A percentile compares a stretch with the other conserved stretches of the same genome.
phyloP scores from a whole-genome alignment of 2,113 vertebrate genomes.

The Corythornis cristatus region DNA sequence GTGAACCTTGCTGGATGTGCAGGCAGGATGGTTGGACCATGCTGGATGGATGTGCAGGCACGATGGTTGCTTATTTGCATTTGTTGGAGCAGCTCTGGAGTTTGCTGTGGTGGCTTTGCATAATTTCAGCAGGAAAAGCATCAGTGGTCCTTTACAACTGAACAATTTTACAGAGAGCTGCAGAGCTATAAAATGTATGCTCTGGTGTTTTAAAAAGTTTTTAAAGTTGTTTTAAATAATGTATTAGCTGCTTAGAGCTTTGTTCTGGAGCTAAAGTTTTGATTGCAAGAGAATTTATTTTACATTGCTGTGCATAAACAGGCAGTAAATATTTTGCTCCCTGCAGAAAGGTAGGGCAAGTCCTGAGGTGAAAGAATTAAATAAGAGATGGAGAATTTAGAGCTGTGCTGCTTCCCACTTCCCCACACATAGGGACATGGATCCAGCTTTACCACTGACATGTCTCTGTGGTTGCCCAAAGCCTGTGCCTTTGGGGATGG shows the following conservation, averaged over 20 bases:
- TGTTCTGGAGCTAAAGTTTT: background rate
- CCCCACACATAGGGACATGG: background rate
- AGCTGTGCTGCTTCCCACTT: background rate
- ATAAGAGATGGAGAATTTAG: background rate
- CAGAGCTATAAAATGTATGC: background rate
- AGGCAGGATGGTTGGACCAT: background rate
- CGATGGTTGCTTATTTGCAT: background rate
- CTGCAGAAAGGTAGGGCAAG: background rate
- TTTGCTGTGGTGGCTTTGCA: background rate
- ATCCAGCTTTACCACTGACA: fast-evolving
- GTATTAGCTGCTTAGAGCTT: background rate
- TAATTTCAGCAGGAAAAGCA: background rate
- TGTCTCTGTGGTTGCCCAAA: background rate
- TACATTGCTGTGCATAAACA: background rate
- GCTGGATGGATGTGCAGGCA: background rate
- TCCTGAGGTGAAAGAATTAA: background rate
- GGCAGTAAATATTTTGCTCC: background rate
- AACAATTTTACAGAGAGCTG: background rate
- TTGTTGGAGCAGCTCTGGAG: background rate
- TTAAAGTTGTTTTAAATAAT: background rate
- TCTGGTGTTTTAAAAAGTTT: background rate
- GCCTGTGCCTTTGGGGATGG: background rate
- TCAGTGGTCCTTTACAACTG: background rate
- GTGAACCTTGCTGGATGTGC: background rate
- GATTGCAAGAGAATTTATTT: background rate